Conservation (phyloP, 2,797 vertebrate species). For the Allobates femoralis region DNA sequence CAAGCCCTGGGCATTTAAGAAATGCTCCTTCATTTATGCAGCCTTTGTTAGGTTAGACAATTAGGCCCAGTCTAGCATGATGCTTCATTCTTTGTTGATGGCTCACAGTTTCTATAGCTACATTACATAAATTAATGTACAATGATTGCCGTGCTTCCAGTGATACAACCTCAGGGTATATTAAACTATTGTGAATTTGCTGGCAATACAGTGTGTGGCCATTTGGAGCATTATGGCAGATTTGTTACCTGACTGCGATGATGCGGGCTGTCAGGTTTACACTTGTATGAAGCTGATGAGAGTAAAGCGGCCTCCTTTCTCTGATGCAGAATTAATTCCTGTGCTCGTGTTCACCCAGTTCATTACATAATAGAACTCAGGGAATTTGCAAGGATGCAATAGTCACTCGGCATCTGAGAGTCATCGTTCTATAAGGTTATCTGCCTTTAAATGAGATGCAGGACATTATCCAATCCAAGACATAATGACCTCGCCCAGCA, state of each 20-base stretch:
- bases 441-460: not conserved
- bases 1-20: constrained; percentile 22
- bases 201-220: constrained; percentile 31
- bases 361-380: constrained; percentile 32
- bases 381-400: constrained; percentile 10
- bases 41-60: constrained; percentile 47
- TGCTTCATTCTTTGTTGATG: constrained; percentile 35
- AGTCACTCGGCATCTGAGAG: constrained; percentile 3
- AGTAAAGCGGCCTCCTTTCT: constrained; percentile 9
- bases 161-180: constrained; percentile 48
- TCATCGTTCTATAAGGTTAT: constrained; percentile 5
- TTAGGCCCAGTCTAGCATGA: constrained; percentile 48
- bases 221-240: constrained; percentile 30
- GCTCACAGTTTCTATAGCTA: constrained; percentile 57
- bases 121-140: constrained; percentile 59
- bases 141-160: constrained; percentile 43
- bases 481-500: not conserved
- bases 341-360: not conserved
- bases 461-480: not conserved
- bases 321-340: constrained; percentile 38
- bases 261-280: constrained; percentile 39
- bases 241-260: constrained; percentile 44
- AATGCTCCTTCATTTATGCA: not conserved
- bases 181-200: constrained; percentile 41
- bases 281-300: constrained; percentile 39